These are phyloP conservation scores for Bubo bubo DNA, from an alignment of 2,113 vertebrate genomes.

Conservation along the genomic window DNA sequence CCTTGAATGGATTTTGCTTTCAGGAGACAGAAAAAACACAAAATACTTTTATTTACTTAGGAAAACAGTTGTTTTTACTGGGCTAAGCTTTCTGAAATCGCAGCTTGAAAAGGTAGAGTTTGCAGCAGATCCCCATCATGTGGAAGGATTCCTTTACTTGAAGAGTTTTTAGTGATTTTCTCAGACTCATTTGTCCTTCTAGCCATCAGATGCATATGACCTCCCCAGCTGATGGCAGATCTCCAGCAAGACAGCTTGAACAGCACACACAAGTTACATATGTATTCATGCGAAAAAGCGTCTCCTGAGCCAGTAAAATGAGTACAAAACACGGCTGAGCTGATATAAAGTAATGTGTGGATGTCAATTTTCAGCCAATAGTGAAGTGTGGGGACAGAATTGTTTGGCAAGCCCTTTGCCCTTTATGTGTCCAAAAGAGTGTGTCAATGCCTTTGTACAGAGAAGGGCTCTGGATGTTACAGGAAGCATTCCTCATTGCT, in stretches of 20 bases:
- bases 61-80: neutral
- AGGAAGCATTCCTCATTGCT: neutral
- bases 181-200: neutral
- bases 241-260: neutral
- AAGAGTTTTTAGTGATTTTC: neutral
- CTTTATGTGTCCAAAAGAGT: slow-evolving; percentile 33
- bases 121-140: neutral
- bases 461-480: neutral
- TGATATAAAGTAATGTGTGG: neutral
- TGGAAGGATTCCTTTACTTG: neutral
- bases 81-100: neutral
- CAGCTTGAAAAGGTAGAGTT: neutral
- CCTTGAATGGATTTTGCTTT: neutral
- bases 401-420: slow-evolving; percentile 64
- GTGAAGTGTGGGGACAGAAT: slow-evolving; percentile 40
- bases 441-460: neutral
- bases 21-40: neutral
- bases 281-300: neutral
- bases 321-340: slow-evolving; percentile 35
- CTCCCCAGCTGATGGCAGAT: neutral
- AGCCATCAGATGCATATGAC: neutral
- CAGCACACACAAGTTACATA: neutral
- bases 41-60: neutral
- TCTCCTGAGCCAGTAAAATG: slow-evolving; percentile 18
- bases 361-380: slow-evolving; percentile 41